Base-by-base conservation (phyloP, 1,140 invertebrate species). In the Drosophila serrata region DNA sequence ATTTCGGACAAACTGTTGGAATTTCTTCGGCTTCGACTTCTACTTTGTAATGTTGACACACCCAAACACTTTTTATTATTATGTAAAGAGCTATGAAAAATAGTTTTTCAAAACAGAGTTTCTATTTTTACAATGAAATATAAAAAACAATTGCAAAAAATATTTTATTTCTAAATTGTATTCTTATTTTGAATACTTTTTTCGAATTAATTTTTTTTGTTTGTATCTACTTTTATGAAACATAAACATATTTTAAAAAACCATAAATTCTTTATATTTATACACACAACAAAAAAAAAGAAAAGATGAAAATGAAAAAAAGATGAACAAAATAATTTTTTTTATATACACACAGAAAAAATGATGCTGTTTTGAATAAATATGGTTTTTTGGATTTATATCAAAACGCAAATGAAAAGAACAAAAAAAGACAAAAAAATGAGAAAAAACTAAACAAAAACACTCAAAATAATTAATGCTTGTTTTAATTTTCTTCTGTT, bases 371-470 rank as follows among this genome's bases (percentile, higher is more conserved):
- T 92, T 92, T 92, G 90, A 92, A 92, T 92, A 92, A 92, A 92
- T 92, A 92, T 92, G 84, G 57, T 92, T 92, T 92, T 92, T 92
- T 92, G 84, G 87, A 92, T 92, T 92, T 92, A 92, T 92, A 75
- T 92, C 91, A 92, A 92, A 92, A 92, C 81, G 82, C 87, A 84
- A 53, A 57, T 49, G 60, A 80, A 90, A 79, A 79, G 40, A 51
- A 75, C 74, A 68, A 68, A 59, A 59, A 58, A 65, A 53, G 6
- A 42, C n/a, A n/a, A 55, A 27, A 70, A 53, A 60, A 31, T 15
- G 17, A 27, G 15, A 27, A 81, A 56, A 56, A 49, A 81, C 79
- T 35, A 70, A 82, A 82, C 27, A 48, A 48, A 74, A 63, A 80
- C 76, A 76, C 49, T 53, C 70, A 75, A 85, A 79, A 81, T 75